Evolutionary conservation across 2,113 vertebrate species (phyloP).

Genomic region (Tupaia chinensis): DNA sequence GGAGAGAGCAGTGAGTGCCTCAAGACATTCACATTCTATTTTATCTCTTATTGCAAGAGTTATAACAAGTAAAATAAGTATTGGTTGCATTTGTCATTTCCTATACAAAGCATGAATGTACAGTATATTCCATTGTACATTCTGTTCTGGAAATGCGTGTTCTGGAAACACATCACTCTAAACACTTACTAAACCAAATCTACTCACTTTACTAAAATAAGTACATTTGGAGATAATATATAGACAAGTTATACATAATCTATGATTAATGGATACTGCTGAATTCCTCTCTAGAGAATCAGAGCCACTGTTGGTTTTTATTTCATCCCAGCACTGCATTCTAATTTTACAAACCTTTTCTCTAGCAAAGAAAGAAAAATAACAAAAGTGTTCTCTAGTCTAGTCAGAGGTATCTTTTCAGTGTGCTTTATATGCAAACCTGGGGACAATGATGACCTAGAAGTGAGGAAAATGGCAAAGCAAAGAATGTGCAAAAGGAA

Average conservation of each 20-base stretch:
- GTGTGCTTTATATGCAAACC: constrained; percentile 31
- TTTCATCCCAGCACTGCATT: neutral
- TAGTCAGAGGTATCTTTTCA: neutral
- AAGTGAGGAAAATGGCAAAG: constrained; percentile 30
- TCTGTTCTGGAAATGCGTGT: neutral
- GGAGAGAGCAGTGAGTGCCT: neutral
- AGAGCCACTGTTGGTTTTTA: neutral
- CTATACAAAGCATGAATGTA: constrained; percentile 33
- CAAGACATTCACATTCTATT: constrained; percentile 16
- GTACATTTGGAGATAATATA: constrained; percentile 31
- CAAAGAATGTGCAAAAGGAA: neutral
- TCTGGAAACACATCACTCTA: constrained; percentile 9
- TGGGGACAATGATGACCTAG: neutral
- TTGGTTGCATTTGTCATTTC: constrained; percentile 65
- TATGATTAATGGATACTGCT: neutral
- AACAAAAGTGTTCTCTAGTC: neutral
- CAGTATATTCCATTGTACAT: neutral
- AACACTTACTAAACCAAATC: constrained; percentile 68
- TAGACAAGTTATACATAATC: neutral
- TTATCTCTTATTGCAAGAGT: constrained; percentile 64
- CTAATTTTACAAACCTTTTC: neutral
- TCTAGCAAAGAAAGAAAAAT: neutral
- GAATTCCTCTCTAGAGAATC: constrained; percentile 22
- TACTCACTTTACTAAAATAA: constrained; percentile 15
- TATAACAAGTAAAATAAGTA: constrained; percentile 75